Evolutionary conservation across 2,797 vertebrate species (phyloP).

Genomic region (Zalophus californianus): DNA sequence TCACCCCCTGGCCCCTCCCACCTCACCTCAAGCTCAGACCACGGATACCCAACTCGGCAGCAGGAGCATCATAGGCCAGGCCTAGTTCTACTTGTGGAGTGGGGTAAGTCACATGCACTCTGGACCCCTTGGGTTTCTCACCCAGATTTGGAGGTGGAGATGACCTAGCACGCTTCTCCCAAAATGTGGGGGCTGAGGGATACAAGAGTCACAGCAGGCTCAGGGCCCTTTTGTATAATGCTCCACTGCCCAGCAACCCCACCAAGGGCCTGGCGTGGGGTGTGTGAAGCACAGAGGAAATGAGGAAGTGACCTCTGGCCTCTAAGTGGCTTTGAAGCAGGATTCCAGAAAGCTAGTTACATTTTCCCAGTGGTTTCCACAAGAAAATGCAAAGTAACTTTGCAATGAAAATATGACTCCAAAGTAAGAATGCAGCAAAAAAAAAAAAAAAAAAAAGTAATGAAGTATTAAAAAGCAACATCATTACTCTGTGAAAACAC

Average conservation of each 20-base stretch:
- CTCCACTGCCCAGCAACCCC: not conserved
- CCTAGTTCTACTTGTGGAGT: not conserved
- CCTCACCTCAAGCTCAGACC: not conserved
- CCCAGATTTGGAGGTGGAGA: not conserved
- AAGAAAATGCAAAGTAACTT: constrained; percentile 11
- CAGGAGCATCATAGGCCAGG: not conserved
- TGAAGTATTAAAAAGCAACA: not conserved
- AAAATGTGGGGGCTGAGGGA: not conserved
- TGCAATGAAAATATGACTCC: not conserved
- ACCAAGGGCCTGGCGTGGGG: no score
- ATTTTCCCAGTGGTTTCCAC: not conserved
- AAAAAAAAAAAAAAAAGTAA: not conserved
- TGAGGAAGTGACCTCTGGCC: not conserved
- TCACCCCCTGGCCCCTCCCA: not conserved
- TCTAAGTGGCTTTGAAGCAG: not conserved
- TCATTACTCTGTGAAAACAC: not conserved
- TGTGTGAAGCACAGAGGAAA: not conserved
- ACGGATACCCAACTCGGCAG: fast-evolving
- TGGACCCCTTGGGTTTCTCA: not conserved
- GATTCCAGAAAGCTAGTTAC: not conserved
- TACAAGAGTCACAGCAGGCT: not conserved
- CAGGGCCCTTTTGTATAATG: not conserved
- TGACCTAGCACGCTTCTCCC: not conserved
- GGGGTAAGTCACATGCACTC: not conserved
- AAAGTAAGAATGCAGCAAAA: not conserved